phyloP scores from a whole-genome alignment of 2,113 vertebrate genomes.

The Carlito syrichta region DNA sequence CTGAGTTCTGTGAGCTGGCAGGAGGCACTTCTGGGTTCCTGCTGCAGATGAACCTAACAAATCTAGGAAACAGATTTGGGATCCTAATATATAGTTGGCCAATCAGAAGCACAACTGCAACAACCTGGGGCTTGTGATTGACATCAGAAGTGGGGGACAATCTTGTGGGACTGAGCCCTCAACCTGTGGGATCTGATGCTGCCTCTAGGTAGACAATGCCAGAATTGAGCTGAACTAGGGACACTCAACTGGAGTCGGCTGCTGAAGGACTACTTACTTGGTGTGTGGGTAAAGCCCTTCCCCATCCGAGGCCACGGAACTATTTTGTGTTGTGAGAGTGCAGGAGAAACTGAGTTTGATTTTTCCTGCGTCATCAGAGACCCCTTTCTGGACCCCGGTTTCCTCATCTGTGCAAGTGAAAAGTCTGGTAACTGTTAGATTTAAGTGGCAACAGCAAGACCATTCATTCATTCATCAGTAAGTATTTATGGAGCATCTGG shows the following conservation, averaged over 20 bases:
- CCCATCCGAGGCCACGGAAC: background rate
- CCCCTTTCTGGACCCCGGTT: background rate
- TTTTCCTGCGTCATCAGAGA: background rate
- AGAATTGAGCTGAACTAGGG: background rate
- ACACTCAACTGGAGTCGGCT: background rate
- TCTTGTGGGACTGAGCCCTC: background rate
- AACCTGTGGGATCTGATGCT: background rate
- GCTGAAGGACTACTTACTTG: background rate
- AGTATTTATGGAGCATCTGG: background rate
- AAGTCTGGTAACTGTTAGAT: background rate
- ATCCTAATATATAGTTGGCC: background rate
- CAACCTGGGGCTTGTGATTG: background rate
- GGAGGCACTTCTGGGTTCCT: background rate
- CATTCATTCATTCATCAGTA: background rate
- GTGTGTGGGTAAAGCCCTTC: background rate
- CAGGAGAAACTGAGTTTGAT: background rate
- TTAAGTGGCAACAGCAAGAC: background rate
- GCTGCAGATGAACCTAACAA: too few relatives aligned
- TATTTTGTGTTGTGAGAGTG: background rate
- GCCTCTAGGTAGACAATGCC: background rate
- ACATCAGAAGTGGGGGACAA: background rate
- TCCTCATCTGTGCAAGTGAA: background rate
- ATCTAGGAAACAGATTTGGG: too few relatives aligned
- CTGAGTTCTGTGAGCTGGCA: background rate
- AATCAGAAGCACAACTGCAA: background rate